Conservation (phyloP, 2,113 vertebrate genomes). For the Ictalurus furcatus region DNA sequence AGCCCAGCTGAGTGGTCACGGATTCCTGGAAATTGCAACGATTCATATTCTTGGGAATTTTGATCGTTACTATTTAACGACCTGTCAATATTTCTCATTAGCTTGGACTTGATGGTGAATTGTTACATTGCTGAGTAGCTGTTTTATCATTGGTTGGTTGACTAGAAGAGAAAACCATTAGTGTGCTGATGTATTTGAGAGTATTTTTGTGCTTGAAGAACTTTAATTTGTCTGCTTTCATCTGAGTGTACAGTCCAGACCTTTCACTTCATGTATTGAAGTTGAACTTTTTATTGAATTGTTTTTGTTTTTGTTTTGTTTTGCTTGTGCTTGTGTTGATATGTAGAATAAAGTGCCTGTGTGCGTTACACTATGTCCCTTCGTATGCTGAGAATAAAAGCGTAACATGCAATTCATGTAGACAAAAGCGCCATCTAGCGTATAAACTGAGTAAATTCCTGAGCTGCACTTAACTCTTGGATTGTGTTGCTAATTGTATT, state of each 20-base stretch:
- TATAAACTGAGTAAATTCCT: slow-evolving; percentile 16
- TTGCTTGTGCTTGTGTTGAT: slow-evolving; percentile 27
- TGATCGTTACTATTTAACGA: neutral
- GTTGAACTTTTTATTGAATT: neutral
- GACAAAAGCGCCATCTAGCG: slow-evolving; percentile 74
- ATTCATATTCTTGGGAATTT: slow-evolving; percentile 15
- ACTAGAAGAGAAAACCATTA: neutral
- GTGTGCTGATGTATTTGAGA: neutral
- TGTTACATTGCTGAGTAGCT: neutral
- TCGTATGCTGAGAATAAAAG: slow-evolving; percentile 17
- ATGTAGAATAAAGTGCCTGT: slow-evolving; percentile 2
- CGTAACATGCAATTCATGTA: slow-evolving; percentile 56
- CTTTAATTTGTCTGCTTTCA: neutral
- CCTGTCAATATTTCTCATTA: slow-evolving; percentile 26
- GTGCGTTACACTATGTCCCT: slow-evolving; percentile 4
- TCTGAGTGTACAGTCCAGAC: neutral
- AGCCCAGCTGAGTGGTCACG: neutral
- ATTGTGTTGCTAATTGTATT: slow-evolving; percentile 21
- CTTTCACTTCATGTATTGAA: neutral
- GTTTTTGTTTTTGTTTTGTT: neutral
- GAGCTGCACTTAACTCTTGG: slow-evolving; percentile 9
- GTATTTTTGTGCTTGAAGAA: neutral
- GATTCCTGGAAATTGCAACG: neutral
- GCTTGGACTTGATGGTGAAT: slow-evolving; percentile 1
- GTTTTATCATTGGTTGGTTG: neutral